phyloP scores from a whole-genome alignment of 1,140 invertebrate species.

The Argopecten irradians region DNA sequence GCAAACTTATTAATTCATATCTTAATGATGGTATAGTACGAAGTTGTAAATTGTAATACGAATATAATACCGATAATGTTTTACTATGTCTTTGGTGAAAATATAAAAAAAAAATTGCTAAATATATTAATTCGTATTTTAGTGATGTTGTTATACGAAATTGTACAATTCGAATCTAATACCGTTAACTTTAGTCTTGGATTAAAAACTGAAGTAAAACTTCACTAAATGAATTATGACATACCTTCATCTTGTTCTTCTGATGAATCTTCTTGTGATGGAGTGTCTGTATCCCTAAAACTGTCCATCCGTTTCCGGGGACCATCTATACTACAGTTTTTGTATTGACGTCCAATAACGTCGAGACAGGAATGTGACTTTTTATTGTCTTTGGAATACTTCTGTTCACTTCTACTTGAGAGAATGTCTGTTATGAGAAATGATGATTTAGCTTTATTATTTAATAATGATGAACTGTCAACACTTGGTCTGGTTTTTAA shows the following conservation, averaged over 20 bases:
- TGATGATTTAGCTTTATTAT: not conserved
- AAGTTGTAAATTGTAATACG: too few species aligned
- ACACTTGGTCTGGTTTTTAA: not conserved
- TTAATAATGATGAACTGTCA: not conserved
- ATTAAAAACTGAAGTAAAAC: too few species aligned
- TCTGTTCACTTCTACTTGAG: not conserved
- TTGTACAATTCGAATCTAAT: too few species aligned
- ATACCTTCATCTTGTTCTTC: slow-evolving; percentile 3
- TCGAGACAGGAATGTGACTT: not conserved
- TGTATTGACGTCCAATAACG: not conserved
- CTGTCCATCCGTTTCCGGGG: not conserved
- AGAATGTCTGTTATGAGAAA: slow-evolving; percentile 10
- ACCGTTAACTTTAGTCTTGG: too few species aligned
- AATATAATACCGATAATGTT: too few species aligned
- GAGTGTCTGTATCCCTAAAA: not conserved
- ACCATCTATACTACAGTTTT: not conserved
- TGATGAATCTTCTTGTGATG: not conserved
- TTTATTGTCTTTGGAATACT: not conserved
- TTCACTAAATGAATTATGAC: not conserved
- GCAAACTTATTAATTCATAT: too few species aligned
- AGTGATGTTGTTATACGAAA: too few species aligned
- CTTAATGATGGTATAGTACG: too few species aligned
- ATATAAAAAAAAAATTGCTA: too few species aligned
- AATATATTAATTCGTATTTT: too few species aligned
- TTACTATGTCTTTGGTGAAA: too few species aligned